Conservation (phyloP, 1,140 invertebrate genomes). For the Gonatopus flavifemur region DNA sequence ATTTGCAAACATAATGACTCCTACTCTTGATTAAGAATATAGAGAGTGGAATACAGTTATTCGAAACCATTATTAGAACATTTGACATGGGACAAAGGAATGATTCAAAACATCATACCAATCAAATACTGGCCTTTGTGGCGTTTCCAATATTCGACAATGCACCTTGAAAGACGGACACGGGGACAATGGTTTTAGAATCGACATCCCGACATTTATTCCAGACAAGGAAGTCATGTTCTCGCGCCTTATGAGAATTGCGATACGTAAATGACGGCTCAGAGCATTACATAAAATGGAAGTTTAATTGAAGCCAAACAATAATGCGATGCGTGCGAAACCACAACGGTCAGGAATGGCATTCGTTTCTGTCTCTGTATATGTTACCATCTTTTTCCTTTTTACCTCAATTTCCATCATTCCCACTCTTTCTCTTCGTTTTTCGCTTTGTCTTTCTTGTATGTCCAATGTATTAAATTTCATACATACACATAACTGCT, state of each 20-base stretch:
- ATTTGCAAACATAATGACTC: too few species aligned
- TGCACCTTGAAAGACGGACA: too few species aligned
- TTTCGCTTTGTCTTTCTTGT: slow-evolving; percentile 14
- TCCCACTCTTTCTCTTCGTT: slow-evolving; percentile 20
- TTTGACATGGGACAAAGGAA: too few species aligned
- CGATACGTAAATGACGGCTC: slow-evolving; percentile 40
- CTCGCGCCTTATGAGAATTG: slow-evolving; percentile 34
- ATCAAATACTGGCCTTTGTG: too few species aligned
- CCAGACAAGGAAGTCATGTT: slow-evolving; percentile 37
- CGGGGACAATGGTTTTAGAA: too few species aligned
- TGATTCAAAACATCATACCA: too few species aligned
- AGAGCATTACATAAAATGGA: slow-evolving; percentile 51
- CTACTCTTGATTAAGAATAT: too few species aligned
- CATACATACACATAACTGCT: slow-evolving; percentile 48
- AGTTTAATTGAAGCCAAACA: slow-evolving; percentile 57
- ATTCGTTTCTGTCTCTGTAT: slow-evolving; percentile 34
- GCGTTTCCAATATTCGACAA: too few species aligned
- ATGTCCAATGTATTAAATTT: slow-evolving; percentile 53
- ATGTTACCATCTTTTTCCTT: slow-evolving; percentile 10
- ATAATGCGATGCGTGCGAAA: slow-evolving; percentile 52
- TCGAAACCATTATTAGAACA: too few species aligned
- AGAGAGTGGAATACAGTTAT: too few species aligned
- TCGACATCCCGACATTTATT: too few species aligned
- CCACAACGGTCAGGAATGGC: slow-evolving; percentile 48
- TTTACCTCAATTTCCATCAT: slow-evolving; percentile 12